phyloP scores from a whole-genome alignment of 2,797 vertebrate genomes.

The Alfaro cultratus region DNA sequence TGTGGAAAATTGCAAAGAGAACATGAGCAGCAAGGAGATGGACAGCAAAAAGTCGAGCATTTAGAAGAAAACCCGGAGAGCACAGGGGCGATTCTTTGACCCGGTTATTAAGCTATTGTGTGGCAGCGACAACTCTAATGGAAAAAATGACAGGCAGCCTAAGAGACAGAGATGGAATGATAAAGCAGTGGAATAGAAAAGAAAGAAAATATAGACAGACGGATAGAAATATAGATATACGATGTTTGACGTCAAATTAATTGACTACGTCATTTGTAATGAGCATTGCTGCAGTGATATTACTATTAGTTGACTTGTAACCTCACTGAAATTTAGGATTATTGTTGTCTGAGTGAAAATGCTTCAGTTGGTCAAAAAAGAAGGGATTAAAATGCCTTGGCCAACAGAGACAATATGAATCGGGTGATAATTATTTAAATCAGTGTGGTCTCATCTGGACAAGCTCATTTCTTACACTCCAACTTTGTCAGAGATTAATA shows the following conservation, averaged over 20 bases:
- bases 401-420: neutral
- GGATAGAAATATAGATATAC: neutral
- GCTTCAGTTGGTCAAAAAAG: neutral
- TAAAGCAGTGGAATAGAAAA: slow-evolving; percentile 39
- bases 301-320: neutral
- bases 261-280: neutral
- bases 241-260: neutral
- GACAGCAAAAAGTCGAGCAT: slow-evolving; percentile 20
- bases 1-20: slow-evolving; percentile 7
- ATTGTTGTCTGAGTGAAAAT: neutral
- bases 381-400: neutral
- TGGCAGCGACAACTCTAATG: slow-evolving; percentile 63
- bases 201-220: slow-evolving; percentile 26
- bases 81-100: slow-evolving; percentile 66
- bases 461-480: too few relatives aligned
- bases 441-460: neutral
- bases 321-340: neutral
- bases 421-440: neutral
- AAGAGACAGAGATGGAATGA: slow-evolving; percentile 47
- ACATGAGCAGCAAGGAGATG: neutral
- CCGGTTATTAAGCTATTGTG: slow-evolving; percentile 64
- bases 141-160: slow-evolving; percentile 60
- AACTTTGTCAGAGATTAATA: neutral
- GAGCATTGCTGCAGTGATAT: neutral
- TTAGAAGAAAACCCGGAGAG: slow-evolving; percentile 47